phyloP scores from a whole-genome alignment of 2,888 invertebrate species.

The Synanthedon tipuliformis region DNA sequence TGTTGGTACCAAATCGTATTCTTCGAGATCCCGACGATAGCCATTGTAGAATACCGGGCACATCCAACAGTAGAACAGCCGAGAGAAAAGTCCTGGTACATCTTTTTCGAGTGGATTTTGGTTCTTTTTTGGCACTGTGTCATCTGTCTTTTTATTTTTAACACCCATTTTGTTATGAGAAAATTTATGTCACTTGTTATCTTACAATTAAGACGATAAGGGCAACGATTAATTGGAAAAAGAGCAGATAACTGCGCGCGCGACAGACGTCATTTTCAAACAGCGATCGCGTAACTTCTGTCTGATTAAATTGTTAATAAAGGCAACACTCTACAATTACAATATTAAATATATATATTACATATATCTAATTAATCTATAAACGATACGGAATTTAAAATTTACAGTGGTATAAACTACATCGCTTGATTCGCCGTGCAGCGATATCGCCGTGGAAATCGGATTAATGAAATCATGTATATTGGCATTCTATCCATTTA shows the following conservation, averaged over 20 bases:
- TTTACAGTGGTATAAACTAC: no score
- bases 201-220: neutral
- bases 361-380: no score
- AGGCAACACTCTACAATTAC: no score
- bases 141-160: conserved; percentile 1
- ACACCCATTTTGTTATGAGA: neutral
- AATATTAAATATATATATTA: no score
- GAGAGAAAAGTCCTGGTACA: conserved; percentile 63
- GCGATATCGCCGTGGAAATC: no score
- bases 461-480: no score
- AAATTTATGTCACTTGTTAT: neutral
- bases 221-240: neutral
- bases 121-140: conserved; percentile 13
- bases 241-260: neutral
- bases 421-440: no score
- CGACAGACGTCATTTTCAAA: neutral
- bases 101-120: conserved; percentile 14
- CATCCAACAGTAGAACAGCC: conserved; percentile 79
- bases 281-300: neutral
- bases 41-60: conserved; percentile 82
- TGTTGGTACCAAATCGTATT: conserved; percentile 80
- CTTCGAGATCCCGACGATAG: conserved; percentile 76
- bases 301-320: no score
- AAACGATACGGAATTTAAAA: no score
- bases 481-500: no score